Percentiles rank a stretch among this genome's conserved stretches.
Evolutionary conservation across 2,888 invertebrate species (phyloP).

Genomic region (Metopia argyrocephala): DNA sequence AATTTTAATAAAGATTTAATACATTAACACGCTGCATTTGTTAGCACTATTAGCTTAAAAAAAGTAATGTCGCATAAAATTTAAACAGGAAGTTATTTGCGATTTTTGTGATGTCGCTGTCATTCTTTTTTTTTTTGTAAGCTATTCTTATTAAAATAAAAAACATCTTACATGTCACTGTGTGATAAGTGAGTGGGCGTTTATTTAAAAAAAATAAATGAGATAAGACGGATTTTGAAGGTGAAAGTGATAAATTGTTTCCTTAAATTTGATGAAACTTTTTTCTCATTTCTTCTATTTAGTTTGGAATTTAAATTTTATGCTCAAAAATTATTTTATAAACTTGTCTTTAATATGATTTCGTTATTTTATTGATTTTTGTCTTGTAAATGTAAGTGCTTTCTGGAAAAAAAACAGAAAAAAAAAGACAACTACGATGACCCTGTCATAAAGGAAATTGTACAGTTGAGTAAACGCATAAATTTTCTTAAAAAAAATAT

Average conservation of each 20-base stretch:
- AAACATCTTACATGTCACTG: slow-evolving; percentile 32
- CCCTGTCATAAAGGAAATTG: slow-evolving; percentile 65
- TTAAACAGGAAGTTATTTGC: slow-evolving; percentile 63
- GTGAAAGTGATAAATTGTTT: slow-evolving; percentile 66
- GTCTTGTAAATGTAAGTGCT: slow-evolving; percentile 37
- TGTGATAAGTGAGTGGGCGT: slow-evolving; percentile 63
- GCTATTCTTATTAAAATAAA: slow-evolving; percentile 19
- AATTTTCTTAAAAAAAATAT: slow-evolving; percentile 41
- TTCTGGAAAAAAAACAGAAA: background rate
- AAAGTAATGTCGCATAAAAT: slow-evolving; percentile 13
- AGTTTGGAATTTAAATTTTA: background rate
- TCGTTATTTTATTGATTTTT: slow-evolving; percentile 57
- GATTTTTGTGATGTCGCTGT: slow-evolving; percentile 42
- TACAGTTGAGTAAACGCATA: slow-evolving; percentile 65
- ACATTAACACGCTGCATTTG: slow-evolving; percentile 1
- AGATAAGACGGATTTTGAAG: slow-evolving; percentile 54
- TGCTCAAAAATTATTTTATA: background rate
- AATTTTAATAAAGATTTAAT: background rate
- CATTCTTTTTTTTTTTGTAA: background rate
- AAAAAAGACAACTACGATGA: slow-evolving; percentile 35
- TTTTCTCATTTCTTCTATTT: slow-evolving; percentile 16
- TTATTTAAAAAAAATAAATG: slow-evolving; percentile 34
- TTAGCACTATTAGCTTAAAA: background rate
- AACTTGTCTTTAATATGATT: background rate
- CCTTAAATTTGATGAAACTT: background rate